A percentile compares a stretch with the other conserved stretches of the same genome.
Evolutionary conservation across 1,140 invertebrate genomes (phyloP).

Genomic region (Hyles vespertilio): DNA sequence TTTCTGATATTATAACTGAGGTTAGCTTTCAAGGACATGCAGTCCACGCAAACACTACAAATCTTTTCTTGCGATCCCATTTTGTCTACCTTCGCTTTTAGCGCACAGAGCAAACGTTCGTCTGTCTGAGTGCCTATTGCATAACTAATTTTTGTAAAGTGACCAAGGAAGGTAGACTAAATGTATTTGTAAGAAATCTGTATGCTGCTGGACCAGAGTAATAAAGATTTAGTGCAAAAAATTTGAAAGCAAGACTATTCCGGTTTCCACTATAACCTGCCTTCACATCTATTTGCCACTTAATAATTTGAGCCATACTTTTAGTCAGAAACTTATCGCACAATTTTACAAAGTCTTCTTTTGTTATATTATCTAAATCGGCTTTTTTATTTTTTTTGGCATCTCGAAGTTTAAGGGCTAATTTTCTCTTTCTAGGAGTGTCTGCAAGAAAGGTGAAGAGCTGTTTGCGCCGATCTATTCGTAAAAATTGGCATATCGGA

Average conservation of each 20-base stretch:
- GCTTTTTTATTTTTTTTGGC: background rate
- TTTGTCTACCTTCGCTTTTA: too few relatives aligned
- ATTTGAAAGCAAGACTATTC: conserved; percentile 8
- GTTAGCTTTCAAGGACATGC: too few relatives aligned
- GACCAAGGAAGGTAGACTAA: too few relatives aligned
- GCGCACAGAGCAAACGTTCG: background rate
- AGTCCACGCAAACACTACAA: too few relatives aligned
- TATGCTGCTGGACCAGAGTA: conserved; percentile 5
- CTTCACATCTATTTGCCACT: conserved; percentile 12
- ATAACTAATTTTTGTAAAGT: background rate
- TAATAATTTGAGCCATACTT: conserved; percentile 11
- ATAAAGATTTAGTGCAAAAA: conserved; percentile 12
- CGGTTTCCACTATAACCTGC: conserved; percentile 7
- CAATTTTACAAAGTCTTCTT: too few relatives aligned
- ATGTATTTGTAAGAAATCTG: too few relatives aligned
- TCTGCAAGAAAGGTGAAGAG: conserved; percentile 1
- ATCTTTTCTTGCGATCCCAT: too few relatives aligned
- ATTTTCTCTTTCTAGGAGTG: background rate
- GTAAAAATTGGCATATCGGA: background rate
- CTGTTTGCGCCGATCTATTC: background rate
- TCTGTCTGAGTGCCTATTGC: background rate
- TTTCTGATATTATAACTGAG: too few relatives aligned
- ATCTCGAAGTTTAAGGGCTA: background rate
- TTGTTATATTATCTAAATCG: conserved; percentile 9
- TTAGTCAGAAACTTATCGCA: conserved; percentile 12